These are phyloP conservation scores for Cyprinodon brontotheroides DNA, from an alignment of 2,113 vertebrate species.

Conservation along the genomic window DNA sequence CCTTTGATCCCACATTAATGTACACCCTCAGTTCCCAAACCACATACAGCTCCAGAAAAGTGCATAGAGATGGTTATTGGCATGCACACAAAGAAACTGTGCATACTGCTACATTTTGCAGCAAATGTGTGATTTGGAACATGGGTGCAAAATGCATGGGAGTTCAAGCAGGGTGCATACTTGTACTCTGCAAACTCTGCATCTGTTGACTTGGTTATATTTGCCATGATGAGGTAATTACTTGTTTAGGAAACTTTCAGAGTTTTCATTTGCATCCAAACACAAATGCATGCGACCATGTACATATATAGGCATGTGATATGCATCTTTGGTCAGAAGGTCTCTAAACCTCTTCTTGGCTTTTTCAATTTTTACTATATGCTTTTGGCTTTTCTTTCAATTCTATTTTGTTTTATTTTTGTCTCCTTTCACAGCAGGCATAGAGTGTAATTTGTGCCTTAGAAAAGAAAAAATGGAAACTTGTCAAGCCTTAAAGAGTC, in stretches of 20 bases:
- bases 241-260: background rate
- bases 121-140: slow-evolving; percentile 33
- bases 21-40: slow-evolving; percentile 25
- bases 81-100: slow-evolving; percentile 29
- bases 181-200: background rate
- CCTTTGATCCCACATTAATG: slow-evolving; percentile 40
- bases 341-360: background rate
- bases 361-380: background rate
- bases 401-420: background rate
- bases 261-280: background rate
- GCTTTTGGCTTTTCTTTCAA: background rate
- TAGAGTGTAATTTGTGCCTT: background rate
- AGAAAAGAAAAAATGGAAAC: no score
- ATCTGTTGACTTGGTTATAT: background rate
- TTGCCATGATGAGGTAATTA: background rate
- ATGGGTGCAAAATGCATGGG: slow-evolving; percentile 25
- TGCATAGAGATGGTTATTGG: slow-evolving; percentile 18
- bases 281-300: background rate
- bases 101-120: slow-evolving; percentile 23
- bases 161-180: background rate
- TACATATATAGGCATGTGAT: no score
- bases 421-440: background rate
- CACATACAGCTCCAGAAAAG: slow-evolving; percentile 35
- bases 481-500: no score
- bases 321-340: background rate